Conservation (phyloP, 1,140 invertebrate species). For the Copidosoma floridanum region DNA sequence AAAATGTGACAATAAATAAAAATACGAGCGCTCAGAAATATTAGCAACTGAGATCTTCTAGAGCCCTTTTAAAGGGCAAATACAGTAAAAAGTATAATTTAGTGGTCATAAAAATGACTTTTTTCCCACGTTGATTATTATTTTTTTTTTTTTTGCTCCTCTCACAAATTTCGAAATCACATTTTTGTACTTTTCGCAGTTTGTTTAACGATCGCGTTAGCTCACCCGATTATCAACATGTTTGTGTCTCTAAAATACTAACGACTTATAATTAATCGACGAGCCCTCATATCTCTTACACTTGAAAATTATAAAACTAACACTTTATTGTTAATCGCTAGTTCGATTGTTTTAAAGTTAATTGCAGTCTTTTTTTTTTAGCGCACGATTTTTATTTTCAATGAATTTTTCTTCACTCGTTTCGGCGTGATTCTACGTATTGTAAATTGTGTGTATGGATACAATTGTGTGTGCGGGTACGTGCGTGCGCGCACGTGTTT, state of each 20-base stretch:
- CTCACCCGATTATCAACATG: no score
- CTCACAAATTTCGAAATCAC: constrained; percentile 33
- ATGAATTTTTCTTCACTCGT: no score
- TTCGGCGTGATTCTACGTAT: no score
- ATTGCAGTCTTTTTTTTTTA: constrained; percentile 23
- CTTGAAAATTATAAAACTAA: constrained; percentile 23
- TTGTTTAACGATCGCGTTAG: constrained; percentile 24
- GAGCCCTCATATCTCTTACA: constrained; percentile 9
- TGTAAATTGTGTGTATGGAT: no score
- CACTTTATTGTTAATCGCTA: no score
- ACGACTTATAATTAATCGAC: constrained; percentile 3
- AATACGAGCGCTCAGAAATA: constrained; percentile 24
- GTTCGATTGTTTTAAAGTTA: constrained; percentile 22
- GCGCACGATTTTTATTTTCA: constrained; percentile 11
- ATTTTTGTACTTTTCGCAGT: constrained; percentile 38
- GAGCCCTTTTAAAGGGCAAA: constrained; percentile 31
- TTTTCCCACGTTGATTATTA: no score
- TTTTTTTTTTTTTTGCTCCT: constrained; percentile 23
- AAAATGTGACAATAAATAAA: constrained; percentile 1
- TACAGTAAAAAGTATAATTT: constrained; percentile 29
- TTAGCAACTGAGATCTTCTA: constrained; percentile 21
- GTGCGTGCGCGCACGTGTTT: no score
- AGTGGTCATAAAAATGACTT: constrained; percentile 16
- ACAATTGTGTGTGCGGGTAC: no score
- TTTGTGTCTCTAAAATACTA: constrained; percentile 1